Evolutionary conservation across 2,888 invertebrate species (phyloP), one percentile per base, ranked within the genome.

Genomic region (Laothoe populi): DNA sequence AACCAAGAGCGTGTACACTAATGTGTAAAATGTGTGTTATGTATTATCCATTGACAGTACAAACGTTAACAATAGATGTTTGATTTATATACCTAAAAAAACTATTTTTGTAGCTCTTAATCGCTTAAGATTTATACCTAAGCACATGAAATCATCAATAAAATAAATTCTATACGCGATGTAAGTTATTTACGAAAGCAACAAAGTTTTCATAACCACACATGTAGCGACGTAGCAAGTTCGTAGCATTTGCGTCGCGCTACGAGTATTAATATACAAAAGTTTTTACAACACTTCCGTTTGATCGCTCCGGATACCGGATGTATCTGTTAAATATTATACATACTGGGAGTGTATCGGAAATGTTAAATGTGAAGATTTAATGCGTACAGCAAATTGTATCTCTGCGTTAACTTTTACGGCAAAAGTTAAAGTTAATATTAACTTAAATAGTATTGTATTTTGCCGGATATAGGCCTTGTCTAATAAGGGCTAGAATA

Each of bases 311-410:
- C 53, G 53, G 53, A 35, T 53, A 16, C 31, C 35, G 53, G 53
- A 53, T 35, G 53, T 31, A 31, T 19, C 53, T 35, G 53, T 49
- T 49, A 31, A 49, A 48, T 53, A 53, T 53, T 53, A 53, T 10
- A 53, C 19, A 35, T 35, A 53, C 53, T 13, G 13, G 21, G 49
- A 35, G 35, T 26, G 48, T 53, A 19, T 11, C 53, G 53, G 53
- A 53, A 53, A 53, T 53, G 31, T 53, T 31, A 31, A 53, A 53
- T 35, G 19, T 19, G 35, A 31, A 53, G 10, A 16, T 53, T 53
- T 53, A 53, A 53, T 53, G 49, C 31, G 10, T 26, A 19, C 49
- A 31, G 49, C 19, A 53, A 53, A 31, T 53, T 35, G 11, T 35
- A 7, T 48, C 48, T 48, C 48, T 26, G 13, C 13, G n/a, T 24